Percentiles rank a stretch among this genome's conserved stretches.
Evolutionary conservation across 35 echinoderm and acorn worm species (phyloP).

Genomic region (Lytechinus variegatus): DNA sequence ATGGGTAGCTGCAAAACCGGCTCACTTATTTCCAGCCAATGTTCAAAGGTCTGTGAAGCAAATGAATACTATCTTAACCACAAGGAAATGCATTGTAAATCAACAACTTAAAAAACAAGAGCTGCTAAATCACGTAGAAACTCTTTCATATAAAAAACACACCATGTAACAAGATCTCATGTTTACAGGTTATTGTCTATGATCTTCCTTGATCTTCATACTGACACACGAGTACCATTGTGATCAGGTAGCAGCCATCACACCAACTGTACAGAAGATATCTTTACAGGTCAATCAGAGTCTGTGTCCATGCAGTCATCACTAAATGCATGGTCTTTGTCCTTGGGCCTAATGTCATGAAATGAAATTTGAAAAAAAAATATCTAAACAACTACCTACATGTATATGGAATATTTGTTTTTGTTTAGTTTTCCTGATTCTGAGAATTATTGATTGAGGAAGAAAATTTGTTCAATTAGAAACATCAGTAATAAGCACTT

Average conservation of each 20-base stretch:
- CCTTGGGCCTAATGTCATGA: background rate
- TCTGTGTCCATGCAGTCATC: conserved; percentile 48
- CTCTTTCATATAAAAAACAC: background rate
- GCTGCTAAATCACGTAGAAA: background rate
- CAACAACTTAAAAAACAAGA: background rate
- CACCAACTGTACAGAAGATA: background rate
- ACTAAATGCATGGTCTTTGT: conserved; percentile 46
- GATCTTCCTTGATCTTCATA: background rate
- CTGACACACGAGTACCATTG: background rate
- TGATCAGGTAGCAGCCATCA: background rate
- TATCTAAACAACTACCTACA: too few species aligned
- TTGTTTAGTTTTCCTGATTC: too few species aligned
- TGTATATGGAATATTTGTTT: too few species aligned
- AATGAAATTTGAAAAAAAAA: background rate
- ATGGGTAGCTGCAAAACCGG: background rate
- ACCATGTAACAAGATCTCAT: background rate
- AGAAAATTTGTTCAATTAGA: too few species aligned
- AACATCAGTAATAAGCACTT: too few species aligned
- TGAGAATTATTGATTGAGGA: too few species aligned
- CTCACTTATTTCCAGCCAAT: background rate
- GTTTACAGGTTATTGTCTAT: background rate
- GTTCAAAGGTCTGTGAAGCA: background rate
- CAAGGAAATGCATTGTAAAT: background rate
- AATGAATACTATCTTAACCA: background rate
- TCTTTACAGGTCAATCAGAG: background rate